Base-by-base conservation (phyloP, 2,113 vertebrate genomes). In the Chascanopsetta lugubris region DNA sequence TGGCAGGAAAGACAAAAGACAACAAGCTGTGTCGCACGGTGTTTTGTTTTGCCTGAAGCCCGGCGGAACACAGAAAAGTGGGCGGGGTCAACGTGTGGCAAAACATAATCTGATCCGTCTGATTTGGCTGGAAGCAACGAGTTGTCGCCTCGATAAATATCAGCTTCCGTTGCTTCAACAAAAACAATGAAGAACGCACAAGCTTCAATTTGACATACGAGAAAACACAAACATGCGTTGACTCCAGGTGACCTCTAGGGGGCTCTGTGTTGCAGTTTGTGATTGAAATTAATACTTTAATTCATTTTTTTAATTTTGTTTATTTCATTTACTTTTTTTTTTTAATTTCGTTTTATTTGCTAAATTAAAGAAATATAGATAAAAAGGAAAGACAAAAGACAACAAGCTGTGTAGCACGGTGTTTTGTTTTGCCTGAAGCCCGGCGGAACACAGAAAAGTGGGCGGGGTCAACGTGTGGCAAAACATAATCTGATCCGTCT, bases 201-300 rank as follows among this genome's bases (percentile, higher is more conserved):
- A 32, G 54, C 25, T 22, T 26, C 17, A n/a, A n/a, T n/a, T n/a
- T n/a, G n/a, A n/a, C n/a, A n/a, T n/a, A 47, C 46, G 50, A 59
- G 50, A 34, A 40, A 59, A 69, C 43, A 10, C 21, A 64, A 5
- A 72, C 42, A 61, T 43, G 51, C 49, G 60, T 27, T 6, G 12
- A 56, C 65, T 58, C 63, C 15, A 3, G 10, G 22, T 86, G 78
- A 86, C 80, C 85, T 88, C 82, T 84, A 6, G 64, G 57, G 20
- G 15, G 21, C 57, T 30, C 4, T 30, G 4, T 30, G 8, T 30
- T 27, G 6, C 49, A 40, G 76, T 84, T 80, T 84, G 80, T 69
- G 77, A 85, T 82, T 78, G 40, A 83, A 83, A 74, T 69, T 1
- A 61, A 30, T 81, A 67, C 25, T 70, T 77, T n/a, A n/a, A n/a